A percentile compares a stretch with the other conserved stretches of the same genome.
Conservation (phyloP, 2,797 vertebrate species). For the Enteromius mattozi region DNA sequence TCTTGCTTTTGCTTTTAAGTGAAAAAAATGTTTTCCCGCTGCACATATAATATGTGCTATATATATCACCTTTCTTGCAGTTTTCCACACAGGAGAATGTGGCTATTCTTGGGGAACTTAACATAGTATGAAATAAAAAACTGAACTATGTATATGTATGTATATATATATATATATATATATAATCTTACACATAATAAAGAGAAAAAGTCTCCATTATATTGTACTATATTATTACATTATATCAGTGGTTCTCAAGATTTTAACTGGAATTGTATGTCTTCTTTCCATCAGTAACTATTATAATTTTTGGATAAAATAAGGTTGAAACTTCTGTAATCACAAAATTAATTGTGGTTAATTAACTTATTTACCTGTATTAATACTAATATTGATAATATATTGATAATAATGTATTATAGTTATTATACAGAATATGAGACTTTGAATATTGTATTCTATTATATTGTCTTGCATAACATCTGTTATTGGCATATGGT, state of each 20-base stretch:
- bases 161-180: not conserved
- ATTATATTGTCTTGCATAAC: not conserved
- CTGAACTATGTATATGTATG: not conserved
- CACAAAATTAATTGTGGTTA: not conserved
- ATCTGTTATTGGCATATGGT: not conserved
- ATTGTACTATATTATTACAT: not conserved
- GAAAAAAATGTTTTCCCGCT: not conserved
- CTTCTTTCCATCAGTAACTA: not conserved
- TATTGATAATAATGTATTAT: not conserved
- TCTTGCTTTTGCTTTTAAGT: conserved; percentile 30
- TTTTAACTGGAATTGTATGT: too few species aligned
- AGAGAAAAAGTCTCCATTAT: not conserved
- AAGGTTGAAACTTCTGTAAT: not conserved
- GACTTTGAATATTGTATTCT: not conserved
- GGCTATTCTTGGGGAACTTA: conserved; percentile 7
- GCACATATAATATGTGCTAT: conserved; percentile 24
- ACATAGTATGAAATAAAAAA: not conserved
- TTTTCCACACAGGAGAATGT: conserved; percentile 22
- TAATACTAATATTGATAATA: too few species aligned
- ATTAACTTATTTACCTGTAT: not conserved
- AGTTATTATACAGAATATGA: not conserved
- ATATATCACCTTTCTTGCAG: conserved; percentile 33
- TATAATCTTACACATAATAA: not conserved
- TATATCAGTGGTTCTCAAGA: not conserved
- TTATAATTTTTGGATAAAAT: not conserved